Base-by-base conservation (phyloP, 1,140 invertebrate species). In the Habropoda laboriosa region DNA sequence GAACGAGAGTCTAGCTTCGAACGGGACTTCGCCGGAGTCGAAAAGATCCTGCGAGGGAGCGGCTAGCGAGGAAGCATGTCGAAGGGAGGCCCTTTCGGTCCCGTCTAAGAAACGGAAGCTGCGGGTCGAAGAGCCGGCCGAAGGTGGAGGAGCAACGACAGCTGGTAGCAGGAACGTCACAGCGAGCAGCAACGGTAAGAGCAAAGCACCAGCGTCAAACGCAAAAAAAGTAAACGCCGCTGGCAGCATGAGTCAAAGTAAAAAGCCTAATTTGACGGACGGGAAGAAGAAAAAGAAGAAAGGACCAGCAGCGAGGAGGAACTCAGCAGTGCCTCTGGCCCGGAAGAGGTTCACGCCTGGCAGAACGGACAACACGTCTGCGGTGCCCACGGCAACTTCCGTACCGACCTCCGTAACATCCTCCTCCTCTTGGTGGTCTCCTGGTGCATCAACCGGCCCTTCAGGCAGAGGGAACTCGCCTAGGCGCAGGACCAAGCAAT, bases 61-160 rank as follows among this genome's bases (percentile, higher is more conserved):
- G 4, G 87, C 88, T 16, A 87, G 82, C 79, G 91, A 92, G 55
- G 90, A 91, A 18, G 82, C 86, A 38, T 89, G 88, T 55, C 84
- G 87, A 7, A 83, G 86, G 8, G 88, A 92, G 60, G 80, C 80
- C 1, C 84, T 90, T 1, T 87, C 91, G 61, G 82, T 88, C 12
- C 80, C 90, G 7, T 86, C 89, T 4, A 89, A 89, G 58, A 92
- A 92, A 80, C 80, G 89, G 35, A 92, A 92, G 75, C 91, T 90
- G n/a, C 90, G 91, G 88, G 91, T 91, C 45, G 63, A 55, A 2
- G 82, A 47, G 74, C n/a, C 27, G 42, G 71, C 27, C 24, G 61
- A 30, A 18, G 78, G 16, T 2, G 53, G n/a, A 16, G 21, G 60
- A 16, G 16, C n/a, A 24, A 24, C 13, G 58, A 35, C 57, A 47